Conservation (phyloP, 2,113 vertebrate species). For the Phocoena phocoena region DNA sequence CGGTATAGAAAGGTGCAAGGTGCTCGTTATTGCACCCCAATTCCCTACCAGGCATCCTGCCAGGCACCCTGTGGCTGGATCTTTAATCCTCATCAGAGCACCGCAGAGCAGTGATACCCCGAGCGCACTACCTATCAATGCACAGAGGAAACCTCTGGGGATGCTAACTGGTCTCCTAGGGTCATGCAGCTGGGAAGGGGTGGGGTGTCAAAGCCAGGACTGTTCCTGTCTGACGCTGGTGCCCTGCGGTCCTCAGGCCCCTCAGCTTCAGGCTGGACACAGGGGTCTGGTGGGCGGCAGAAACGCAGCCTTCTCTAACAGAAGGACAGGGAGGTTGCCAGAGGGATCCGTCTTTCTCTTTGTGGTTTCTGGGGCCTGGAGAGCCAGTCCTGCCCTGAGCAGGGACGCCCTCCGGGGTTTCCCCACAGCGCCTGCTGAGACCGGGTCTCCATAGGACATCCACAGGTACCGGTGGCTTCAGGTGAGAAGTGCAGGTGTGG, state of each 20-base stretch:
- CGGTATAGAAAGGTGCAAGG: accelerated
- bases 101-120: neutral
- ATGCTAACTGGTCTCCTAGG: neutral
- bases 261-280: neutral
- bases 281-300: neutral
- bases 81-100: no score
- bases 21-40: accelerated
- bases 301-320: neutral
- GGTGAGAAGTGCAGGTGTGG: accelerated
- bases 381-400: neutral
- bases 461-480: neutral
- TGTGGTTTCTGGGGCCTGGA: neutral
- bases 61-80: accelerated
- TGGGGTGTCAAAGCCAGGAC: no score
- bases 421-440: neutral
- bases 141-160: accelerated
- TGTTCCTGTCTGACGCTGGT: neutral
- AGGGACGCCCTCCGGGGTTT: neutral
- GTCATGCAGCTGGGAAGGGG: accelerated
- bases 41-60: neutral
- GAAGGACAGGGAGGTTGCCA: no score
- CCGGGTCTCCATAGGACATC: neutral
- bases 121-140: neutral
- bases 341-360: neutral
- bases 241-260: neutral